Conservation (phyloP, 2,113 vertebrate genomes). For the Lophochroa leadbeateri region DNA sequence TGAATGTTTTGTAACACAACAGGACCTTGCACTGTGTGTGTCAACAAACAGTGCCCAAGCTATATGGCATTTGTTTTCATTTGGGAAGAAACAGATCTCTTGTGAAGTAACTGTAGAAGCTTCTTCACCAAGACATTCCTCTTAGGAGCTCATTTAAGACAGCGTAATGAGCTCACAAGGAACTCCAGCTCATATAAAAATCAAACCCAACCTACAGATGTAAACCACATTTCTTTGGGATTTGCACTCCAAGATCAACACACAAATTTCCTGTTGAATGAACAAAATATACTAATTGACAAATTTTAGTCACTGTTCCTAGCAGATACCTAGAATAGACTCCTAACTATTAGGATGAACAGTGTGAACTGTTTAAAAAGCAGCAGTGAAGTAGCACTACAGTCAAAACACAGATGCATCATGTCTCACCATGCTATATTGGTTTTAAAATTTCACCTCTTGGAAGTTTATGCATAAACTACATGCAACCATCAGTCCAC, state of each 20-base stretch:
- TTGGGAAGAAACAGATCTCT: background rate
- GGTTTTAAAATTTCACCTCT: background rate
- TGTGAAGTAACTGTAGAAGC: background rate
- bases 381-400: background rate
- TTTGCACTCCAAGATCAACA: background rate
- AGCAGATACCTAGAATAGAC: background rate
- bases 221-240: background rate
- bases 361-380: background rate
- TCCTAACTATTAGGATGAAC: background rate
- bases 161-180: background rate
- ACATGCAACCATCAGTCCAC: background rate
- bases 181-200: background rate
- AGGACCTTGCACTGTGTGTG: background rate
- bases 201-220: background rate
- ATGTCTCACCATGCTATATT: background rate
- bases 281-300: background rate
- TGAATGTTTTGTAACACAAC: background rate
- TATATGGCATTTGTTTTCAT: background rate
- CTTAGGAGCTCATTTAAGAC: background rate
- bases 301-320: background rate
- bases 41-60: background rate
- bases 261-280: background rate
- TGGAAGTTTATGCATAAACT: background rate
- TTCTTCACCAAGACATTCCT: background rate
- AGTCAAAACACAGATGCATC: background rate